A percentile compares a stretch with the other conserved stretches of the same genome.
Evolutionary conservation across 2,888 invertebrate genomes (phyloP).

Genomic region (Argyresthia albistria): DNA sequence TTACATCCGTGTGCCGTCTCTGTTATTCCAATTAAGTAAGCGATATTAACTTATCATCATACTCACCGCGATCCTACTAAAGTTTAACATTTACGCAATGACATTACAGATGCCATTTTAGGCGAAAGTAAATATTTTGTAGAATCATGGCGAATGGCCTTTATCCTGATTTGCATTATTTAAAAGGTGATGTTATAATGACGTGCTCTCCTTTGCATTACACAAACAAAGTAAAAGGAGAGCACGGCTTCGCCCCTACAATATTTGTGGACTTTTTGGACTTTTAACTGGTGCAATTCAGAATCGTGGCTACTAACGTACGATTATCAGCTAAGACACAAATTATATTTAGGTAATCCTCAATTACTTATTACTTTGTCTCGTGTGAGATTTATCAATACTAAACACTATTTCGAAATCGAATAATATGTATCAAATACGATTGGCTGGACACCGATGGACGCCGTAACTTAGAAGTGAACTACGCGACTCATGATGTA

Average conservation of each 20-base stretch:
- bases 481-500: conserved; percentile 54
- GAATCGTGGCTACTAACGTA: conserved; percentile 26
- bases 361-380: conserved; percentile 49
- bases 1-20: conserved; percentile 26
- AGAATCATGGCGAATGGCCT: too few species aligned
- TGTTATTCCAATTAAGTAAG: conserved; percentile 32
- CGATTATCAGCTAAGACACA: conserved; percentile 69
- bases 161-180: too few species aligned
- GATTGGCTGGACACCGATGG: conserved; percentile 65
- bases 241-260: too few species aligned
- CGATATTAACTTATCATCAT: conserved; percentile 64
- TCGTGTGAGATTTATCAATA: conserved; percentile 59
- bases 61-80: conserved; percentile 17
- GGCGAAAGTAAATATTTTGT: too few species aligned
- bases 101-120: neutral
- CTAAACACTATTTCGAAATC: conserved; percentile 68
- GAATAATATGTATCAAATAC: conserved; percentile 68
- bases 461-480: conserved; percentile 55
- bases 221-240: too few species aligned
- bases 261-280: too few species aligned
- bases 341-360: conserved; percentile 63
- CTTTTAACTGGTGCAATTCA: too few species aligned
- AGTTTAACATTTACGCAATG: too few species aligned
- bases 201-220: too few species aligned
- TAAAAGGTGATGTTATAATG: too few species aligned